Percentiles rank a stretch among this genome's conserved stretches.
Evolutionary conservation across 2,113 vertebrate genomes (phyloP).

Genomic region (Bombycilla garrulus): DNA sequence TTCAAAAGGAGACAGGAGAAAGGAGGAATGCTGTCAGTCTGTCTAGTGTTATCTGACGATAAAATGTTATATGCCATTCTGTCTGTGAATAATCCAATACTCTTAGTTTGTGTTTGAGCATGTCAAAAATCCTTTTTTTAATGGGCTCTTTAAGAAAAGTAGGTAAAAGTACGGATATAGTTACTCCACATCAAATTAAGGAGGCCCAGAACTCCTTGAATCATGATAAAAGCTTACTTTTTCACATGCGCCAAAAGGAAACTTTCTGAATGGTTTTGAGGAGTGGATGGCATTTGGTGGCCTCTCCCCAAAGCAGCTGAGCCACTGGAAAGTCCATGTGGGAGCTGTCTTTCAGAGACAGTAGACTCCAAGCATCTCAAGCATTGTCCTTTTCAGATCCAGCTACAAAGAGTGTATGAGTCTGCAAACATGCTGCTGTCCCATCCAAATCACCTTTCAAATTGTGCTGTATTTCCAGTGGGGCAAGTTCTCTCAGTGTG

Average conservation of each 20-base stretch:
- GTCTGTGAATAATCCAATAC: not conserved
- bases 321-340: not conserved
- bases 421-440: rapidly evolving
- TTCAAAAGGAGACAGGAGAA: not conserved
- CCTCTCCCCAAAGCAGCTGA: not conserved
- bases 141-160: not conserved
- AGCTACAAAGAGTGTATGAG: not conserved
- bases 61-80: not conserved
- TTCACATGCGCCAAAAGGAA: rapidly evolving
- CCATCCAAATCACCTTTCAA: not conserved
- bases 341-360: not conserved
- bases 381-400: not conserved
- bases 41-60: not conserved
- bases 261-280: not conserved
- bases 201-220: not conserved
- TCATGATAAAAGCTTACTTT: not conserved
- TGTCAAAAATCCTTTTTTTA: not conserved
- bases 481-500: not conserved
- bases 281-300: not conserved
- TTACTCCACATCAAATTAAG: not conserved
- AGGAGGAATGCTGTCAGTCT: not conserved
- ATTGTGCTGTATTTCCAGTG: not conserved
- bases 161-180: not conserved
- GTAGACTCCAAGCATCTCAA: not conserved
- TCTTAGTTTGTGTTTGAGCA: not conserved